A percentile compares a stretch with the other conserved stretches of the same genome.
These are phyloP conservation scores for Eutrigla gurnardus DNA, from an alignment of 2,797 vertebrate species.

Conservation along the genomic window DNA sequence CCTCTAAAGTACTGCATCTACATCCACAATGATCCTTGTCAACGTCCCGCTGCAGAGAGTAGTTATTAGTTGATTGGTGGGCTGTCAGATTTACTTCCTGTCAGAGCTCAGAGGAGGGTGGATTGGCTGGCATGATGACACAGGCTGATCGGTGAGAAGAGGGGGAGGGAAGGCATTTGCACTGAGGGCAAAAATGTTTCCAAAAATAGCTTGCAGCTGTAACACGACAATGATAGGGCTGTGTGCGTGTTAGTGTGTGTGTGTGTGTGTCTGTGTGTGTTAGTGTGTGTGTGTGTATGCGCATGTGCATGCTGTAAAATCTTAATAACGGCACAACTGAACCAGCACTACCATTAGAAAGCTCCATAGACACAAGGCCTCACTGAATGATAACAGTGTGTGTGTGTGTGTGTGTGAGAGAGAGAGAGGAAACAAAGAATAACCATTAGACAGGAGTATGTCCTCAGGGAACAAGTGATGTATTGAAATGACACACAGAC, in stretches of 20 bases:
- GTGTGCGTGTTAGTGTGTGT: slow-evolving; percentile 33
- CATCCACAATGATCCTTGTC: slow-evolving; percentile 57
- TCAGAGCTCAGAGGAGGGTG: slow-evolving; percentile 39
- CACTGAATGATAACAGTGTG: slow-evolving; percentile 62
- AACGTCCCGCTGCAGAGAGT: slow-evolving; percentile 55
- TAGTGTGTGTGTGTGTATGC: no score
- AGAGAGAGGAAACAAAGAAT: slow-evolving; percentile 14
- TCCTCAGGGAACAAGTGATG: slow-evolving; percentile 26
- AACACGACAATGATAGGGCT: slow-evolving; percentile 78
- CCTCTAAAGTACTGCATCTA: slow-evolving; percentile 63
- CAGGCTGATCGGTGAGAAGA: slow-evolving; percentile 68
- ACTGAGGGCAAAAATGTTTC: slow-evolving; percentile 60
- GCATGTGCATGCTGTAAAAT: slow-evolving; percentile 69
- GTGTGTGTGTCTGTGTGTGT: slow-evolving; percentile 30
- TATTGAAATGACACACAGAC: no score
- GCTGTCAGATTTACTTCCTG: slow-evolving; percentile 75
- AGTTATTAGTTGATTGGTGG: slow-evolving; percentile 79
- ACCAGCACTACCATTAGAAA: slow-evolving; percentile 75
- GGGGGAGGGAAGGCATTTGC: slow-evolving; percentile 62
- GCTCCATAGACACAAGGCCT: slow-evolving; percentile 65
- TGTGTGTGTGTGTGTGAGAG: slow-evolving; percentile 1
- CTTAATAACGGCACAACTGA: slow-evolving; percentile 74
- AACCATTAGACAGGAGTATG: slow-evolving; percentile 17
- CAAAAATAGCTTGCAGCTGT: slow-evolving; percentile 76
- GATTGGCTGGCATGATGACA: slow-evolving; percentile 74